Conservation (phyloP, 2,888 invertebrate genomes). For the Anthophora plumipes region DNA sequence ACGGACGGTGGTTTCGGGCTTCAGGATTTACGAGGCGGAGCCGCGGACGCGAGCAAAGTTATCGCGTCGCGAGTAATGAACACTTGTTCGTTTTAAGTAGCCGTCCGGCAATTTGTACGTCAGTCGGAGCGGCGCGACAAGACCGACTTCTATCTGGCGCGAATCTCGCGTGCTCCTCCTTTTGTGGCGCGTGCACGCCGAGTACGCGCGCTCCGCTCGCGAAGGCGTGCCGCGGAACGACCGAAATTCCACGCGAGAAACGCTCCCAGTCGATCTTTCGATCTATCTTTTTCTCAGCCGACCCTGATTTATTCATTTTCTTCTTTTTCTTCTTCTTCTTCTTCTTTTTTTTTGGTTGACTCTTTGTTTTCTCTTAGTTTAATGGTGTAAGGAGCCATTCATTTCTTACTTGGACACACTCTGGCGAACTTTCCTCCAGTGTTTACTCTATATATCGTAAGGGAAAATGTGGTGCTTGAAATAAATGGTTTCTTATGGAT, state of each 20-base stretch:
- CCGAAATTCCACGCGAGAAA: constrained; percentile 52
- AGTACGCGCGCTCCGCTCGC: constrained; percentile 3
- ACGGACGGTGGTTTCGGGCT: constrained; percentile 31
- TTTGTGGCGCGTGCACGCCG: constrained; percentile 47
- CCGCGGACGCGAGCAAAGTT: constrained; percentile 47
- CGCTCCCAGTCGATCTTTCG: not conserved
- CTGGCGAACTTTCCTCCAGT: too few species aligned
- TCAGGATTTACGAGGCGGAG: constrained; percentile 51
- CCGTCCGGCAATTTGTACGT: constrained; percentile 63
- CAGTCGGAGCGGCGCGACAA: constrained; percentile 52
- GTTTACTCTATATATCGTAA: too few species aligned
- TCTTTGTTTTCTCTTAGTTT: too few species aligned
- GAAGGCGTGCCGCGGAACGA: constrained; percentile 26
- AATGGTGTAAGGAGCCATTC: too few species aligned
- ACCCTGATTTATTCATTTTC: not conserved
- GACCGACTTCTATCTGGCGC: constrained; percentile 58
- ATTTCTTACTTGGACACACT: too few species aligned
- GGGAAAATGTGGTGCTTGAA: too few species aligned
- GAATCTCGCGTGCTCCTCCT: constrained; percentile 56
- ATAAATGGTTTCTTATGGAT: too few species aligned
- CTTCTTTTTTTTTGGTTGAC: too few species aligned
- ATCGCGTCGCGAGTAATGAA: constrained; percentile 55
- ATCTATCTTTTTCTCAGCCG: not conserved
- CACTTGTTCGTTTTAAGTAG: constrained; percentile 63
- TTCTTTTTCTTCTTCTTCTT: not conserved